phyloP scores from a whole-genome alignment of 2,113 vertebrate species.

The Bubo blakistoni region DNA sequence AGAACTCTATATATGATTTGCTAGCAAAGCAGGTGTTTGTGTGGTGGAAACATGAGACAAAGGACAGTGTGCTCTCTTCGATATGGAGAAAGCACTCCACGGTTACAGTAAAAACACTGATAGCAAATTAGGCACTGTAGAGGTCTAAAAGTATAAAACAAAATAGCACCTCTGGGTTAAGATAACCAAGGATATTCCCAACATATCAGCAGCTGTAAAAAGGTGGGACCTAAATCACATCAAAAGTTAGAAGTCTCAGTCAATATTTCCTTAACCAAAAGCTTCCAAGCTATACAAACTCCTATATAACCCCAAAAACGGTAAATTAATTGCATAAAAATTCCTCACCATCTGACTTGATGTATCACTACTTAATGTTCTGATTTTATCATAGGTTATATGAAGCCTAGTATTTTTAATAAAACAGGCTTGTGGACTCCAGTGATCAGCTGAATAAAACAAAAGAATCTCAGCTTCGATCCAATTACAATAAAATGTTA shows the following conservation, averaged over 20 bases:
- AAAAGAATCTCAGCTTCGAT: not conserved
- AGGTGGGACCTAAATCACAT: not conserved
- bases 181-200: not conserved
- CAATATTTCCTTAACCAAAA: not conserved
- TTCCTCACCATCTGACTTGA: not conserved
- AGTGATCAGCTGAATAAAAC: not conserved
- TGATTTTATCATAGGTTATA: not conserved
- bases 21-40: not conserved
- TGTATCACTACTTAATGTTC: not conserved
- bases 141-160: not conserved
- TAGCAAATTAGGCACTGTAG: not conserved
- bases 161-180: not conserved
- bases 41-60: not conserved
- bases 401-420: not conserved
- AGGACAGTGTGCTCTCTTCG: not conserved
- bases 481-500: not conserved
- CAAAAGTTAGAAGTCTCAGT: not conserved
- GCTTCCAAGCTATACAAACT: not conserved
- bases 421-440: not conserved
- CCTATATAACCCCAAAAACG: not conserved
- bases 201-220: not conserved
- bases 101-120: not conserved
- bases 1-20: not conserved
- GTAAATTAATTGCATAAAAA: not conserved
- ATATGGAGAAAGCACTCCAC: not conserved